phyloP scores from a whole-genome alignment of 2,797 vertebrate species.

The Emydoidea blandingii region DNA sequence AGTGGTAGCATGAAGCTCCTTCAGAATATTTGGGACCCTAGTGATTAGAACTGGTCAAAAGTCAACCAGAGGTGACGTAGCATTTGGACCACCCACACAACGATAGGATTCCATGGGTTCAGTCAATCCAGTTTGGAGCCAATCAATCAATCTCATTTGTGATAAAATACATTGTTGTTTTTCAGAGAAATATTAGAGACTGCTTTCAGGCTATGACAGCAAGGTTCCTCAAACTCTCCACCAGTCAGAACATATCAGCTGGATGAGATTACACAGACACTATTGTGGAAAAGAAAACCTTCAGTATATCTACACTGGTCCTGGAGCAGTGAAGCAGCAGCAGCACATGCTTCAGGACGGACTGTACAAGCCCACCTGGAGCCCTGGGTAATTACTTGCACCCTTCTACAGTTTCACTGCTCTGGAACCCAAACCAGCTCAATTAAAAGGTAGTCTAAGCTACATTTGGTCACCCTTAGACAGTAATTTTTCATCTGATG shows the following conservation, averaged over 20 bases:
- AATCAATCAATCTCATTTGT: neutral
- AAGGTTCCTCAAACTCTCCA: neutral
- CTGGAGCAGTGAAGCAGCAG: neutral
- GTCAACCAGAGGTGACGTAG: neutral
- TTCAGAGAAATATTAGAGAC: neutral
- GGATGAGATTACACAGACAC: neutral
- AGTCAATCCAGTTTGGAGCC: neutral
- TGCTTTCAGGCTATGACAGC: neutral
- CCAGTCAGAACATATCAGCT: neutral
- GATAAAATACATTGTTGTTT: neutral
- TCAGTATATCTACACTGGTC: neutral
- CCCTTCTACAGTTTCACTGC: neutral
- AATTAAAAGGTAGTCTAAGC: neutral
- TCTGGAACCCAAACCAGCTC: neutral
- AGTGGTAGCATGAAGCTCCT: neutral
- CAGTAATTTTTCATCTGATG: neutral
- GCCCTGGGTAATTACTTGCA: neutral
- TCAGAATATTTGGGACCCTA: neutral
- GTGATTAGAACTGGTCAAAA: neutral
- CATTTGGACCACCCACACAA: neutral
- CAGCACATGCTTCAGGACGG: neutral
- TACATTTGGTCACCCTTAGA: neutral
- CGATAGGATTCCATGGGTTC: neutral
- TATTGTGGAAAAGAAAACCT: neutral
- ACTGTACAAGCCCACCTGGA: neutral